Percentiles rank a stretch among this genome's conserved stretches.
Evolutionary conservation across 1,140 invertebrate species (phyloP).

Genomic region (Neuroterus valhalla): DNA sequence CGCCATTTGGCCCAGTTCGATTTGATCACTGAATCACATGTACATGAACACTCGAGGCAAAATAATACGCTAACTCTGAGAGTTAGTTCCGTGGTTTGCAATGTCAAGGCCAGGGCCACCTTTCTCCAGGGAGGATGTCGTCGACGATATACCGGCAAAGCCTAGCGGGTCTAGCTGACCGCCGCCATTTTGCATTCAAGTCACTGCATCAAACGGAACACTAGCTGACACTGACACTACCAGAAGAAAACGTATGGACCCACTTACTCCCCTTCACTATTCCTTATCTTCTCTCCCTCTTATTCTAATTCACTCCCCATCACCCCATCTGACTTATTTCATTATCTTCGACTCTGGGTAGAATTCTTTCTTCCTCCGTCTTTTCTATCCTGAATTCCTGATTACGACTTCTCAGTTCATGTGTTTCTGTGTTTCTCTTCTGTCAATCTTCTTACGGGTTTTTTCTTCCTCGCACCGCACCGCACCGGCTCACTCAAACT

Average conservation of each 20-base stretch:
- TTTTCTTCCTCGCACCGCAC: no score
- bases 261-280: constrained; percentile 51
- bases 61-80: constrained; percentile 1
- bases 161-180: constrained; percentile 36
- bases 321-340: constrained; percentile 41
- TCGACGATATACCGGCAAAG: no score
- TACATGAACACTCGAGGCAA: constrained; percentile 36
- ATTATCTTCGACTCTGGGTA: constrained; percentile 21
- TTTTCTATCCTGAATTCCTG: no score
- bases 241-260: constrained; percentile 44
- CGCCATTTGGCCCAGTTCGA: constrained; percentile 45
- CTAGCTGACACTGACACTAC: constrained; percentile 46
- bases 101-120: background rate
- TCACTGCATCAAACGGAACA: constrained; percentile 48
- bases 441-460: no score
- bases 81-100: background rate
- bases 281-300: constrained; percentile 49
- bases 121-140: no score
- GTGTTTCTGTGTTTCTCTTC: no score
- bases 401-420: no score
- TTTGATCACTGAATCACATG: constrained; percentile 32
- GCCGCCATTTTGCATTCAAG: constrained; percentile 51
- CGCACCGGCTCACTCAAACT: no score
- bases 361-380: no score
- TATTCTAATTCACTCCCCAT: constrained; percentile 31